Percentiles rank a stretch among this genome's conserved stretches.
These are phyloP conservation scores for Sciurus niger DNA, from an alignment of 2,113 vertebrate species.

Conservation along the genomic window DNA sequence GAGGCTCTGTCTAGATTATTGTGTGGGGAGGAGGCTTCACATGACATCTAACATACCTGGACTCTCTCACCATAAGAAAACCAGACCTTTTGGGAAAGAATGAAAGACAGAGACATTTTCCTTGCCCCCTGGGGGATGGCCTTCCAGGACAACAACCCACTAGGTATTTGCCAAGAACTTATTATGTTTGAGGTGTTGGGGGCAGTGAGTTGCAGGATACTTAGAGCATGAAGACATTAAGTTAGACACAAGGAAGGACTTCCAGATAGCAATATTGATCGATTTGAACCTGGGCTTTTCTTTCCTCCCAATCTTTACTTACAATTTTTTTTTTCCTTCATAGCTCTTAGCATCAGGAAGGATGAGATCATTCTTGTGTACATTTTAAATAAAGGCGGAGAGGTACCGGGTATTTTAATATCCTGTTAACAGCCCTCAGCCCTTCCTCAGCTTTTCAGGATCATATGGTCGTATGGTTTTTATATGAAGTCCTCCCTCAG, in stretches of 20 bases:
- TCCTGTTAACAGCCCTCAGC: neutral
- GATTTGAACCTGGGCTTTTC: neutral
- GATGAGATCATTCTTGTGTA: constrained; percentile 44
- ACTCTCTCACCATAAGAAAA: neutral
- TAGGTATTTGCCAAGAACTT: neutral
- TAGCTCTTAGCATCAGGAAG: neutral
- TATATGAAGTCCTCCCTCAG: neutral
- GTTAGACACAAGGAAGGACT: constrained; percentile 30
- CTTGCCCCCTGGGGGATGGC: neutral
- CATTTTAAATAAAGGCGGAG: constrained; percentile 62
- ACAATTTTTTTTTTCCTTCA: neutral
- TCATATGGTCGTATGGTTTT: neutral
- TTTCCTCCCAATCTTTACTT: neutral
- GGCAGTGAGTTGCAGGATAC: neutral
- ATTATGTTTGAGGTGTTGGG: neutral
- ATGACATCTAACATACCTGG: neutral
- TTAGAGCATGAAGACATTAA: neutral
- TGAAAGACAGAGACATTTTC: neutral
- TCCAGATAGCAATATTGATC: neutral
- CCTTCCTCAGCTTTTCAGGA: constrained; percentile 16
- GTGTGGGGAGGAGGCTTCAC: neutral
- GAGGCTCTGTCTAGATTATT: neutral
- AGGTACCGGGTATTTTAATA: constrained; percentile 53
- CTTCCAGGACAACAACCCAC: neutral
- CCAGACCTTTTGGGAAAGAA: neutral